Conservation (phyloP, 2,888 invertebrate genomes). For the Troglohyphantes excavatus region DNA sequence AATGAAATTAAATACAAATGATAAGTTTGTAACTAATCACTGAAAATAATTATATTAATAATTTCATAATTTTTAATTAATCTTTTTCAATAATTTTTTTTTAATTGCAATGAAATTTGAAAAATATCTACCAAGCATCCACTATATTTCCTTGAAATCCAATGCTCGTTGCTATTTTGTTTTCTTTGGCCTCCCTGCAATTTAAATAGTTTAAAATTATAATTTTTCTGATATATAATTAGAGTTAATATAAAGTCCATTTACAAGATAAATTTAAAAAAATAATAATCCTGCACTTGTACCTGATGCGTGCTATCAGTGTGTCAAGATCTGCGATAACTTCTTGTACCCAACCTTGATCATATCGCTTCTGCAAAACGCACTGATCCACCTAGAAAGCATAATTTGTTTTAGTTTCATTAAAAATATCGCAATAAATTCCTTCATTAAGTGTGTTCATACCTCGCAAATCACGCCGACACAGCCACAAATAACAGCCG, state of each 20-base stretch:
- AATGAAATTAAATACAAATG: too few species aligned
- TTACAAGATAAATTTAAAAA: neutral
- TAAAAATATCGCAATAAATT: neutral
- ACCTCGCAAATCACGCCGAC: conserved; percentile 86
- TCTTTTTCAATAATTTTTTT: too few species aligned
- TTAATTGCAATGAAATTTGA: neutral
- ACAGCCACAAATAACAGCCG: conserved; percentile 86
- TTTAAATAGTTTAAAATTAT: conserved; percentile 13
- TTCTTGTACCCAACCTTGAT: conserved; percentile 86
- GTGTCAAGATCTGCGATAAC: conserved; percentile 83
- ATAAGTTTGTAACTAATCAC: too few species aligned
- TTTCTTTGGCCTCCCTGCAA: conserved; percentile 80
- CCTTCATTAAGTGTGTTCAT: neutral
- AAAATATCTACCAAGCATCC: conserved; percentile 83
- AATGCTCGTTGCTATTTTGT: conserved; percentile 84
- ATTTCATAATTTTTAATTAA: too few species aligned
- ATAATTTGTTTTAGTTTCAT: neutral
- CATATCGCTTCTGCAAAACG: conserved; percentile 85
- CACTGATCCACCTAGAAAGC: conserved; percentile 83
- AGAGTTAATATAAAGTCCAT: too few species aligned
- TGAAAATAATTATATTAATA: too few species aligned
- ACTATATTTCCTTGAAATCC: conserved; percentile 86
- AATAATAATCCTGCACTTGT: neutral
- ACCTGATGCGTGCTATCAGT: conserved; percentile 83
- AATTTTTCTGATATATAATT: too few species aligned